A percentile compares a stretch with the other conserved stretches of the same genome.
These are phyloP conservation scores for Troglohyphantes excavatus DNA, from an alignment of 2,888 invertebrate genomes.

Conservation along the genomic window DNA sequence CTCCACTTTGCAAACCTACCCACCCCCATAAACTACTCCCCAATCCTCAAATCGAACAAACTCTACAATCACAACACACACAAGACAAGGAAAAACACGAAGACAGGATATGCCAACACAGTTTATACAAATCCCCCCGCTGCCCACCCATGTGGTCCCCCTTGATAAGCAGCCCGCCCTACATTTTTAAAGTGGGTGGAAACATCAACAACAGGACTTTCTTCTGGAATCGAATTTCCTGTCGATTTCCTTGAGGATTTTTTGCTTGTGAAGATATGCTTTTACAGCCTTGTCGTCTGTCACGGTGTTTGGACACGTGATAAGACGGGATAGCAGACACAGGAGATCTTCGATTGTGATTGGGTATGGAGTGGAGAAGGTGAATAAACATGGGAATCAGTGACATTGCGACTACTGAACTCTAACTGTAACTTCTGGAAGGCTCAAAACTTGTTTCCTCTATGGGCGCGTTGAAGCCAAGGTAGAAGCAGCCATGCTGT, in stretches of 20 bases:
- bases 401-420: not conserved
- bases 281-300: conserved; percentile 9
- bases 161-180: conserved; percentile 15
- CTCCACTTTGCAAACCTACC: too few relatives aligned
- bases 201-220: conserved; percentile 29
- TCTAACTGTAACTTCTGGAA: too few relatives aligned
- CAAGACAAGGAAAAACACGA: conserved; percentile 26
- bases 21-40: not conserved
- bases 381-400: not conserved
- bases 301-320: conserved; percentile 27
- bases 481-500: too few relatives aligned
- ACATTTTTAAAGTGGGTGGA: not conserved
- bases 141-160: not conserved
- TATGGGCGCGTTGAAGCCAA: too few relatives aligned
- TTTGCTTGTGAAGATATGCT: not conserved
- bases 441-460: too few relatives aligned
- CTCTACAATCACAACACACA: not conserved
- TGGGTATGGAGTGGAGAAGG: not conserved
- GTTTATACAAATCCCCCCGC: conserved; percentile 37
- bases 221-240: not conserved
- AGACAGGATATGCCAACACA: conserved; percentile 19
- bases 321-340: not conserved
- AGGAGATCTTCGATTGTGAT: not conserved
- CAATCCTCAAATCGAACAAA: not conserved
- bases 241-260: not conserved